These are phyloP conservation scores for Cherax destructor DNA, from an alignment of 1,140 invertebrate genomes.

Conservation along the genomic window DNA sequence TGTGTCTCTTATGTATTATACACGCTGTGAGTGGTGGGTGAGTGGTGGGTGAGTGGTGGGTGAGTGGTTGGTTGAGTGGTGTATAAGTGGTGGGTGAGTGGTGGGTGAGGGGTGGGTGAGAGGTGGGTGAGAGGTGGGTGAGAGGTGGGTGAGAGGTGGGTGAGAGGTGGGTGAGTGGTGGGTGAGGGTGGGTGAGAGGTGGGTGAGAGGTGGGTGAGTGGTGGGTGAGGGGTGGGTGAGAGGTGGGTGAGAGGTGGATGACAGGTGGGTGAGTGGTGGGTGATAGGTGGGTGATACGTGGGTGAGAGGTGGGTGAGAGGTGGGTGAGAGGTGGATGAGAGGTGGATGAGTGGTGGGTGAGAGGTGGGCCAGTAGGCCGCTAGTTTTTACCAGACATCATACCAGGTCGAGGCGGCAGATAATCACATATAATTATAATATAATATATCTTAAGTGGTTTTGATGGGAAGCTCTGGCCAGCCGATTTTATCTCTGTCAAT, in stretches of 20 bases:
- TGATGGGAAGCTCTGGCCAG: constrained; percentile 43
- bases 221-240: neutral
- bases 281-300: neutral
- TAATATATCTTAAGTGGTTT: constrained; percentile 59
- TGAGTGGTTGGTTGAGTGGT: neutral
- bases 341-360: constrained; percentile 8
- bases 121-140: neutral
- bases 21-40: neutral
- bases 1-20: too few relatives aligned
- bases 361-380: neutral
- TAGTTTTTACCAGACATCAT: constrained; percentile 40
- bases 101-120: neutral
- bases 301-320: neutral
- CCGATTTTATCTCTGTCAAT: constrained; percentile 50
- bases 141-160: neutral
- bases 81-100: neutral
- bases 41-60: neutral
- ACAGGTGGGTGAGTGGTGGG: neutral
- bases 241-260: neutral
- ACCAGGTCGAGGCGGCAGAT: constrained; percentile 23
- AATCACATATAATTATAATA: constrained; percentile 59
- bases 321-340: neutral
- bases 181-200: neutral
- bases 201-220: neutral
- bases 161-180: neutral